A percentile compares a stretch with the other conserved stretches of the same genome.
These are phyloP conservation scores for Drosophila testacea DNA, from an alignment of 2,888 invertebrate genomes.

Conservation along the genomic window DNA sequence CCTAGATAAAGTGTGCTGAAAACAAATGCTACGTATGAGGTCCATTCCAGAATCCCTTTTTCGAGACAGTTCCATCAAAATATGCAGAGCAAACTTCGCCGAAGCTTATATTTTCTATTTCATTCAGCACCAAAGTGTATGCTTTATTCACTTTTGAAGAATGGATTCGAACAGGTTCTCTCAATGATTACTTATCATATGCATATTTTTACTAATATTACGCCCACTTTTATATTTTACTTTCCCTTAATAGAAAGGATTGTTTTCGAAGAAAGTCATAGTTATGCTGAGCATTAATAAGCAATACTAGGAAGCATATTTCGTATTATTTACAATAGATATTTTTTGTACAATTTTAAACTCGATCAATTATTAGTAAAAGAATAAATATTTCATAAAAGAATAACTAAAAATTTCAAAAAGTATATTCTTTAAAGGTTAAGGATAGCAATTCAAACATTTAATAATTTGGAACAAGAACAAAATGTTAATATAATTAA, in stretches of 20 bases:
- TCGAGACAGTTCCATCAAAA: background rate
- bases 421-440: conserved; percentile 11
- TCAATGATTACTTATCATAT: background rate
- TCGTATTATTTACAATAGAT: conserved; percentile 58
- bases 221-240: background rate
- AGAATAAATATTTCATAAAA: conserved; percentile 7
- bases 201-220: background rate
- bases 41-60: background rate
- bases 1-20: conserved; percentile 26
- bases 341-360: conserved; percentile 19
- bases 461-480: conserved; percentile 60
- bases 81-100: background rate
- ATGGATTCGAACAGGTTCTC: background rate
- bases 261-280: conserved; percentile 10
- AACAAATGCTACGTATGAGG: background rate
- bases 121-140: background rate
- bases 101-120: background rate
- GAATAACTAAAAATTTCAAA: conserved; percentile 5
- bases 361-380: conserved; percentile 28
- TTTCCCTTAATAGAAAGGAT: background rate
- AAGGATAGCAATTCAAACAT: conserved; percentile 37
- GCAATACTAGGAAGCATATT: conserved; percentile 61
- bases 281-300: conserved; percentile 70
- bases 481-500: conserved; percentile 46
- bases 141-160: background rate